phyloP scores from a whole-genome alignment of 2,888 invertebrate genomes.

The Tuberolachnus salignus region DNA sequence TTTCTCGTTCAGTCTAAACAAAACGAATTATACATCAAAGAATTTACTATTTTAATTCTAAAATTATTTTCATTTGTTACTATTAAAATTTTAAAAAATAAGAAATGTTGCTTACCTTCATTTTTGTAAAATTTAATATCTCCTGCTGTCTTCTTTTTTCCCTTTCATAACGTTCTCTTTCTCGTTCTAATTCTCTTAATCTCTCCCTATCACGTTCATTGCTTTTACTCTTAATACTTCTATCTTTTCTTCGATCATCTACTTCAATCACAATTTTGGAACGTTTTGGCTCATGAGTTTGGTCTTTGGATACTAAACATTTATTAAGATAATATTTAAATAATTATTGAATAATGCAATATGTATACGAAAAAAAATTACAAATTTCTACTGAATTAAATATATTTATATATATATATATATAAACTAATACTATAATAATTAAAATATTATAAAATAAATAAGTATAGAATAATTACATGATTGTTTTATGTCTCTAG shows the following conservation, averaged over 20 bases:
- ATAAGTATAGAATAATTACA: slow-evolving; percentile 58
- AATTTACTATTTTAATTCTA: background rate
- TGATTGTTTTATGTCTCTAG: slow-evolving; percentile 22
- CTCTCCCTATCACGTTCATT: slow-evolving; percentile 45
- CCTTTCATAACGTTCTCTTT: slow-evolving; percentile 41
- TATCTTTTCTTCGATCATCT: slow-evolving; percentile 40
- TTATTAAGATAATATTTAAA: background rate
- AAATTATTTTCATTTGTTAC: background rate
- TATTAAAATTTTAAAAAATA: too few species aligned
- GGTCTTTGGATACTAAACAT: slow-evolving; percentile 41
- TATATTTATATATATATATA: too few species aligned
- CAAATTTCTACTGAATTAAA: too few species aligned
- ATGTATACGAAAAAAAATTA: background rate
- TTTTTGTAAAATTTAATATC: slow-evolving; percentile 41
- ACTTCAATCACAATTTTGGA: slow-evolving; percentile 45
- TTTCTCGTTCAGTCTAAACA: slow-evolving; percentile 74
- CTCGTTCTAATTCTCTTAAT: slow-evolving; percentile 38
- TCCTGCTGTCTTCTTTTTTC: slow-evolving; percentile 45
- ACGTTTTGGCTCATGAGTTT: slow-evolving; percentile 35
- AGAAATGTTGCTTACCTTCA: slow-evolving; percentile 42
- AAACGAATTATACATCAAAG: slow-evolving; percentile 33
- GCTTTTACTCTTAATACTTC: slow-evolving; percentile 48
- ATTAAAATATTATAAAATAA: background rate
- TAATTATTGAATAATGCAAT: background rate
- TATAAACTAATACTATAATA: background rate